A percentile compares a stretch with the other conserved stretches of the same genome.
Conservation (phyloP, 1,140 invertebrate species). For the Samia ricini region DNA sequence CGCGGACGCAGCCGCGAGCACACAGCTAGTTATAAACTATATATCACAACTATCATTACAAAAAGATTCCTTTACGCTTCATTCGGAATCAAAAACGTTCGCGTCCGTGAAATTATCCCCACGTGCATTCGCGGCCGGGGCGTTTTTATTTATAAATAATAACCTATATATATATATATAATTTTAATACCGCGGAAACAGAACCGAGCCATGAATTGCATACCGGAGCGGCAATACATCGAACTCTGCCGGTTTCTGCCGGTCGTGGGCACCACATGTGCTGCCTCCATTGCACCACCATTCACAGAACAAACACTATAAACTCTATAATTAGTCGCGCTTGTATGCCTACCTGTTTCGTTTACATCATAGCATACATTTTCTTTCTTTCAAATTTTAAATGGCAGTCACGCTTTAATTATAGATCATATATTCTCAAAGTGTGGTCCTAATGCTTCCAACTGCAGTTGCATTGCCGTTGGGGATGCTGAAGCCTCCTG, state of each 20-base stretch:
- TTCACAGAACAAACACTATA: background rate
- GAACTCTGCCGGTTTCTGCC: background rate
- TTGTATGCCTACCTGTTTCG: conserved; percentile 12
- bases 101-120: too few relatives aligned
- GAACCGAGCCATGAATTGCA: background rate
- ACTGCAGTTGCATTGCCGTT: too few relatives aligned
- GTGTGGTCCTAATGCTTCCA: background rate
- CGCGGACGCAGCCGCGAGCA: too few relatives aligned
- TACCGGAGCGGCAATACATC: background rate
- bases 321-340: conserved; percentile 14
- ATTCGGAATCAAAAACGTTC: too few relatives aligned
- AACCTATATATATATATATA: background rate
- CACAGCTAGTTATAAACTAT: too few relatives aligned
- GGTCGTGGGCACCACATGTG: background rate
- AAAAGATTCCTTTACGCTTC: too few relatives aligned
- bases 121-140: too few relatives aligned
- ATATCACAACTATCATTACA: too few relatives aligned
- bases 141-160: too few relatives aligned
- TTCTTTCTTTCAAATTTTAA: background rate
- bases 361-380: conserved; percentile 7
- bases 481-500: too few relatives aligned
- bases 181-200: background rate
- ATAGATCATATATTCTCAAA: background rate
- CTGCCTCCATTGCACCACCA: too few relatives aligned
- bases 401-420: background rate